These are phyloP conservation scores for rabbit (Oryctolagus cuniculus) DNA, from an alignment of 2,113 vertebrate genomes.

Conservation along the genomic window DNA sequence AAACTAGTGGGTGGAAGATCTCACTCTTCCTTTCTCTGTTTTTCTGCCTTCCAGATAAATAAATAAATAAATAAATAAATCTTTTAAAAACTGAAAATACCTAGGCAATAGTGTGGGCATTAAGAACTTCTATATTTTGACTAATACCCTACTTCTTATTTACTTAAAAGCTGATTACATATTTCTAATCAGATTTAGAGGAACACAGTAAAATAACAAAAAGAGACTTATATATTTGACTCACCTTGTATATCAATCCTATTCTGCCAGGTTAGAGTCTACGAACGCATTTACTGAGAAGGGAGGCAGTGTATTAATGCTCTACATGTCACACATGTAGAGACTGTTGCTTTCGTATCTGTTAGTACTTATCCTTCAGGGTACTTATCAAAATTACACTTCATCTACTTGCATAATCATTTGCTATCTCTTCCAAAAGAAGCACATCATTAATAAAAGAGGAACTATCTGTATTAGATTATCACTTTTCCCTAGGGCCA, in stretches of 20 bases:
- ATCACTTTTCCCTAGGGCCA: background rate
- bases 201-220: background rate
- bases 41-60: no score
- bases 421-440: background rate
- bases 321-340: background rate
- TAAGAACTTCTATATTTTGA: background rate
- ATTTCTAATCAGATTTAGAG: background rate
- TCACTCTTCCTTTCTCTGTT: no score
- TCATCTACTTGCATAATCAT: background rate
- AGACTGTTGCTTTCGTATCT: background rate
- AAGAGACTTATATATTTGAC: background rate
- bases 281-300: background rate
- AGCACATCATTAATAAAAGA: background rate
- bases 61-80: no score
- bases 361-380: background rate
- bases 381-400: background rate
- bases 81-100: background rate
- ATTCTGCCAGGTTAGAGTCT: background rate
- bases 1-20: no score
- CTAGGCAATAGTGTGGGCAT: background rate
- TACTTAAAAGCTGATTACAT: background rate
- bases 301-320: rapidly evolving
- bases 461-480: background rate
- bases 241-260: background rate
- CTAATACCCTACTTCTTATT: background rate